Percentiles rank a stretch among this genome's conserved stretches.
These are phyloP conservation scores for Papilio elwesi DNA, from an alignment of 2,888 invertebrate genomes.

Conservation along the genomic window DNA sequence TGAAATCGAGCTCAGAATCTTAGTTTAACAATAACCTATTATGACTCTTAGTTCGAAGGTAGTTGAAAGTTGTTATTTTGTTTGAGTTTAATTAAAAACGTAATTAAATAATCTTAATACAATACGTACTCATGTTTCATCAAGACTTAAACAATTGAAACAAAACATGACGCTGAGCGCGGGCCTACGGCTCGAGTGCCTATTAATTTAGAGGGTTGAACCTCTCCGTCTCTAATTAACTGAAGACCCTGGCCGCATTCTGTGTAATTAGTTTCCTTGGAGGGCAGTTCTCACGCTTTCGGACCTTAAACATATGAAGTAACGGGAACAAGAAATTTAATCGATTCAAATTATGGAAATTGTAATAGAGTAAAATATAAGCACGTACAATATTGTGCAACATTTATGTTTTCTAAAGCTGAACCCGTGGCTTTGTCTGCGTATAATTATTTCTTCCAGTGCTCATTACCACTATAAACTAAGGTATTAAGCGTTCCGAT, in stretches of 20 bases:
- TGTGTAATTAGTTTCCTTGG: slow-evolving; percentile 80
- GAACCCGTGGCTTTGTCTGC: not conserved
- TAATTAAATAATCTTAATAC: slow-evolving; percentile 57
- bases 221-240: slow-evolving; percentile 82
- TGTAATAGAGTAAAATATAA: slow-evolving; percentile 43
- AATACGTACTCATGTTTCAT: slow-evolving; percentile 72
- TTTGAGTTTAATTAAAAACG: slow-evolving; percentile 41
- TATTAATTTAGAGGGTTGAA: slow-evolving; percentile 83
- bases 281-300: slow-evolving; percentile 79
- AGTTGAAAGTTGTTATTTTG: slow-evolving; percentile 22
- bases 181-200: slow-evolving; percentile 74
- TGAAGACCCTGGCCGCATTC: slow-evolving; percentile 81
- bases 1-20: not conserved
- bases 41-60: not conserved
- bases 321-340: slow-evolving; percentile 61
- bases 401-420: not conserved
- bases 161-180: slow-evolving; percentile 76
- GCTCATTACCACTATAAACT: no score
- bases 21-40: not conserved
- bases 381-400: not conserved
- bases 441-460: not conserved
- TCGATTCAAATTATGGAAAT: slow-evolving; percentile 72
- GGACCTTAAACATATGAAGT: slow-evolving; percentile 67
- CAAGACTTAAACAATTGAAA: slow-evolving; percentile 77
- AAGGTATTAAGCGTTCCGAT: no score